Percentiles rank a stretch among this genome's conserved stretches.
phyloP scores from a whole-genome alignment of 2,888 invertebrate species.

The Rapana venosa region DNA sequence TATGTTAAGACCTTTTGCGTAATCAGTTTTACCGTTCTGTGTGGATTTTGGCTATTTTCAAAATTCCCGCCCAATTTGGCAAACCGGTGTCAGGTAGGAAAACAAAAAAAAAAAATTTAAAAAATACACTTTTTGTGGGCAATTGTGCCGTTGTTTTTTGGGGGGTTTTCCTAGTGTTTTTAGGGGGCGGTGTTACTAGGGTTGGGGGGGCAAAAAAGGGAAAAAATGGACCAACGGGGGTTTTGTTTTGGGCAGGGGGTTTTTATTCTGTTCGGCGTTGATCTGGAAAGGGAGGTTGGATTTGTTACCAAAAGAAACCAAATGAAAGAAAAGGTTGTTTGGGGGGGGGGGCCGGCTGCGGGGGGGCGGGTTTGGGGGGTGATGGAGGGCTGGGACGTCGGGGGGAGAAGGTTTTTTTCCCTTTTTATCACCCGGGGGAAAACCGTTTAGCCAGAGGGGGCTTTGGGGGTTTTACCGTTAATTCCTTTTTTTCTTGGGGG shows the following conservation, averaged over 20 bases:
- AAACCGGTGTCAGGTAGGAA: slow-evolving; percentile 36
- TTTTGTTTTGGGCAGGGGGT: slow-evolving; percentile 40
- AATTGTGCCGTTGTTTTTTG: slow-evolving; percentile 44
- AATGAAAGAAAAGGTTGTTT: too few relatives aligned
- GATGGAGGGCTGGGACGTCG: slow-evolving; percentile 35
- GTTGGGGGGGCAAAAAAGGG: slow-evolving; percentile 21
- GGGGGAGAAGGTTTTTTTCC: slow-evolving; percentile 42
- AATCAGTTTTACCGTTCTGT: slow-evolving; percentile 23
- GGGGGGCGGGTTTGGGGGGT: slow-evolving; percentile 33
- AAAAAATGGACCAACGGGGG: slow-evolving; percentile 41
- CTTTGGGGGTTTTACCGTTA: too few relatives aligned
- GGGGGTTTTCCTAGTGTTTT: slow-evolving; percentile 46
- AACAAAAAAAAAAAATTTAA: slow-evolving; percentile 18
- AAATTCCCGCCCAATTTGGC: slow-evolving; percentile 43
- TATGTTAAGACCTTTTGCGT: slow-evolving; percentile 45
- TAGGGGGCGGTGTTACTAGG: slow-evolving; percentile 45
- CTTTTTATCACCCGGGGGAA: slow-evolving; percentile 40
- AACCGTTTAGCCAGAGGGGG: too few relatives aligned
- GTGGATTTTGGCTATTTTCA: slow-evolving; percentile 42
- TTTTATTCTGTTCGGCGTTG: slow-evolving; percentile 38
- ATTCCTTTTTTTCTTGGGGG: too few relatives aligned
- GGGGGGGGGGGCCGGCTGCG: slow-evolving; percentile 33
- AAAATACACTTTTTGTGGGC: slow-evolving; percentile 44
- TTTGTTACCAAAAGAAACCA: too few relatives aligned
- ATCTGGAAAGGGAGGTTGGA: too few relatives aligned